Evolutionary conservation across 2,113 vertebrate genomes (phyloP), one percentile per base, ranked within the genome.

Genomic region (Proterorhinus semilunaris): DNA sequence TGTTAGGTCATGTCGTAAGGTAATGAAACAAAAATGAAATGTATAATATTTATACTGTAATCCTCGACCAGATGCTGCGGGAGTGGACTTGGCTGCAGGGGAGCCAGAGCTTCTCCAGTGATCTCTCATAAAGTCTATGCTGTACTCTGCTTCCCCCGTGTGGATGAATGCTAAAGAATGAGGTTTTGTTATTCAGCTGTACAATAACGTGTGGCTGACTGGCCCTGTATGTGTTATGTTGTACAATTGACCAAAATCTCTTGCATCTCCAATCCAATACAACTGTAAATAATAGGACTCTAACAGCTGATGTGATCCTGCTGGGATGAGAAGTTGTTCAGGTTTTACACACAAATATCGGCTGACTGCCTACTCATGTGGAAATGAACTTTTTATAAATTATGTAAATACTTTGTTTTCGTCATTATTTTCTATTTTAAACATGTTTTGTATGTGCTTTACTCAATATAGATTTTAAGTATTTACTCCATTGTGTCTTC

Each of bases 21-120:
- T 21, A 21, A 21, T 36, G 2, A 36, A 36, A 36, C 4, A 36
- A 36, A 3, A 36, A 5, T 36, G 27, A 36, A 36, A 36, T 36
- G 4, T 36, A 36, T 36, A 5, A 36, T 36, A 36, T 36, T 21
- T 21, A 21, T 2, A 16, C 17, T n/a, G 7, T 58, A 44, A 12
- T 80, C 52, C 68, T 66, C 65, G 44, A 72, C 11, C 44, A 92
- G 91, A 78, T 89, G 81, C 68, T 92, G 68, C 89, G 79, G 11
- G 89, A 91, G 74, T 91, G 90, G 91, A 81, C 74, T 7, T 92
- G 91, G 91, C 82, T 92, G 62, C 51, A 10, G 2, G 80, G 71
- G 68, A 13, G 63, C 15, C 83, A 90, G 73, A 85, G 65, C 45
- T 86, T 88, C 52, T 91, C 89, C 79, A 87, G 81, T 12, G 84